Evolutionary conservation across 2,888 invertebrate genomes (phyloP).

Genomic region (Acanthococcus lagerstroemiae): DNA sequence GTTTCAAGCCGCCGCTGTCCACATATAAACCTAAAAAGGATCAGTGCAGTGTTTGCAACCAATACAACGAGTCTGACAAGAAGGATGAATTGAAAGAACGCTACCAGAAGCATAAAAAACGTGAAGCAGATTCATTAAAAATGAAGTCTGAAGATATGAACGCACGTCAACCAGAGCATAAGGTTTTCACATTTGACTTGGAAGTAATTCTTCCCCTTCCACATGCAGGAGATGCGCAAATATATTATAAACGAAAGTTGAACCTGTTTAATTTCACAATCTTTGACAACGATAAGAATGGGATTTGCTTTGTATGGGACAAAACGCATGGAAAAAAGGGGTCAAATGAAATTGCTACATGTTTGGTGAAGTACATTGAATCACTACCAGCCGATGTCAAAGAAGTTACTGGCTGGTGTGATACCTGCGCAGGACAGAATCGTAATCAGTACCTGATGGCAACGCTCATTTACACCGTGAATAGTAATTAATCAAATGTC

Average conservation of each 20-base stretch:
- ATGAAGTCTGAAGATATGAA: background rate
- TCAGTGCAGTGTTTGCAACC: background rate
- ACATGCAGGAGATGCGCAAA: background rate
- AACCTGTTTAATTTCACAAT: background rate
- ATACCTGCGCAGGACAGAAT: slow-evolving; percentile 27
- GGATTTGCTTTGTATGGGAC: background rate
- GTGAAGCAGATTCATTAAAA: background rate
- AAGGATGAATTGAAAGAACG: background rate
- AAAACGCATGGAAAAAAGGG: background rate
- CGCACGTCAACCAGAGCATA: background rate
- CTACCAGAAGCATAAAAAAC: background rate
- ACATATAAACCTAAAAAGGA: background rate
- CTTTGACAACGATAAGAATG: background rate
- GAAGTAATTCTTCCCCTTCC: background rate
- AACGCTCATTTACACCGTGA: slow-evolving; percentile 34
- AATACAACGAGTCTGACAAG: background rate
- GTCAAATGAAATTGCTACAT: slow-evolving; percentile 4
- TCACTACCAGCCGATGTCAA: background rate
- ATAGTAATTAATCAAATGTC: slow-evolving; percentile 32
- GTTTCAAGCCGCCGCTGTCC: background rate
- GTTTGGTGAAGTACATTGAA: background rate
- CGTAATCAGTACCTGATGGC: slow-evolving; percentile 27
- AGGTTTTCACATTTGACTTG: background rate
- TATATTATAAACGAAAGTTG: background rate
- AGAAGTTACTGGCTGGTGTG: background rate